These are phyloP conservation scores for Neodiprion lecontei DNA, from an alignment of 1,140 invertebrate genomes.

Conservation along the genomic window DNA sequence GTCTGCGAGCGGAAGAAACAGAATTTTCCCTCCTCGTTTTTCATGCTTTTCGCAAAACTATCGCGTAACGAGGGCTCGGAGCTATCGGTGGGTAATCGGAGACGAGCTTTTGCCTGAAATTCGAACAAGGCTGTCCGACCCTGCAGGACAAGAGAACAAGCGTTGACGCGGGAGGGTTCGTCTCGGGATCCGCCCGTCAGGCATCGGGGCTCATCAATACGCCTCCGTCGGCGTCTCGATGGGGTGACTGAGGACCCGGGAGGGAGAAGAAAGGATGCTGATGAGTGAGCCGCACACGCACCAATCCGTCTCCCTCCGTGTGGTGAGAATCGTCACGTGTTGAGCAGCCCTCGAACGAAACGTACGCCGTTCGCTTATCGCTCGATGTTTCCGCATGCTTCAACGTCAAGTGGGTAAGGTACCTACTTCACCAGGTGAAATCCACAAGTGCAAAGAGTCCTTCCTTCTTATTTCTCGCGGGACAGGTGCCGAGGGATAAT, in stretches of 20 bases:
- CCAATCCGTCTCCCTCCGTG: neutral
- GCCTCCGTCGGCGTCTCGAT: conserved; percentile 4
- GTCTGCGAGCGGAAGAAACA: too few relatives aligned
- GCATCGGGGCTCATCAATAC: conserved; percentile 14
- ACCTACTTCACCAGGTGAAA: neutral
- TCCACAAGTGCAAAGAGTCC: neutral
- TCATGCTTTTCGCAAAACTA: too few relatives aligned
- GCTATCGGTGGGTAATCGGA: too few relatives aligned
- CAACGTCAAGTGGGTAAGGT: neutral
- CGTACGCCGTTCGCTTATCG: neutral
- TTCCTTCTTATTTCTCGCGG: neutral
- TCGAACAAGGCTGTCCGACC: too few relatives aligned
- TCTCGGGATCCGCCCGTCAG: neutral
- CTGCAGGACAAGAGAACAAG: neutral
- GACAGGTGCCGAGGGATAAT: neutral
- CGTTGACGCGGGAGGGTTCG: neutral
- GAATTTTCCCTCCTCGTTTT: too few relatives aligned
- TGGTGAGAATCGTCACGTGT: conserved; percentile 2
- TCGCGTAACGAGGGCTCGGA: too few relatives aligned
- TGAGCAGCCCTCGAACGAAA: neutral
- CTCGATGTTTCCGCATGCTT: neutral
- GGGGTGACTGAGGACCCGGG: conserved; percentile 14
- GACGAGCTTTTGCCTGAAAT: too few relatives aligned
- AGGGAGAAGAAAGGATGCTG: conserved; percentile 1
- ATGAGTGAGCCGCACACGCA: conserved; percentile 2